These are phyloP conservation scores for Seladonia tumulorum DNA, from an alignment of 2,888 invertebrate species.

Conservation along the genomic window DNA sequence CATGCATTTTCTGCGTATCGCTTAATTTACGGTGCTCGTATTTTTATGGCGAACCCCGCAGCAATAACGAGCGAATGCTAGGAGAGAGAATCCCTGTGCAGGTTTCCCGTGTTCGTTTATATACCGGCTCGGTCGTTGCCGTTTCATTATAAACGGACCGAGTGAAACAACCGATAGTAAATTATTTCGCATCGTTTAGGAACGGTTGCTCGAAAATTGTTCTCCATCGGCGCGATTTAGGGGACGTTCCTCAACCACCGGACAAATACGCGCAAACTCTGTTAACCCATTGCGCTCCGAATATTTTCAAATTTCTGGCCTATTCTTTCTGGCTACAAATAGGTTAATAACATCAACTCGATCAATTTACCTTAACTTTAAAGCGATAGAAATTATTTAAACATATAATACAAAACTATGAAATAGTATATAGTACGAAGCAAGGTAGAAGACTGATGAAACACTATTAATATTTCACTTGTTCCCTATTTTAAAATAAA, in stretches of 20 bases:
- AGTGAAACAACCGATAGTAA: not conserved
- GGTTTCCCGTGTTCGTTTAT: not conserved
- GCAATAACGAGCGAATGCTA: not conserved
- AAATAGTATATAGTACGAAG: not conserved
- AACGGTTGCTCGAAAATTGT: not conserved
- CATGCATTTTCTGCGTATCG: not conserved
- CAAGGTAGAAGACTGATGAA: not conserved
- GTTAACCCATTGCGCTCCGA: not conserved
- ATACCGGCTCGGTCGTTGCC: not conserved
- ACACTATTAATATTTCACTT: not conserved
- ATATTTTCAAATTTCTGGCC: not conserved
- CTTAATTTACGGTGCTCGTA: not conserved
- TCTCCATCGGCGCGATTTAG: not conserved
- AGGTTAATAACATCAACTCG: too few species aligned
- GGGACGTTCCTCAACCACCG: not conserved
- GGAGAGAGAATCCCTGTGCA: not conserved
- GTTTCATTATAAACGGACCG: not conserved
- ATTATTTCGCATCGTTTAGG: not conserved
- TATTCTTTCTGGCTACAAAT: too few species aligned
- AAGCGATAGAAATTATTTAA: not conserved
- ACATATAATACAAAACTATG: not conserved
- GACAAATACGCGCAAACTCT: not conserved
- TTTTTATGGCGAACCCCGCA: constrained; percentile 4
- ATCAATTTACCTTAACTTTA: too few species aligned
- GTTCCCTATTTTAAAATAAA: not conserved